Percentiles rank a stretch among this genome's conserved stretches.
phyloP scores from a whole-genome alignment of 2,797 vertebrate species.

The Bovichtus variegatus region DNA sequence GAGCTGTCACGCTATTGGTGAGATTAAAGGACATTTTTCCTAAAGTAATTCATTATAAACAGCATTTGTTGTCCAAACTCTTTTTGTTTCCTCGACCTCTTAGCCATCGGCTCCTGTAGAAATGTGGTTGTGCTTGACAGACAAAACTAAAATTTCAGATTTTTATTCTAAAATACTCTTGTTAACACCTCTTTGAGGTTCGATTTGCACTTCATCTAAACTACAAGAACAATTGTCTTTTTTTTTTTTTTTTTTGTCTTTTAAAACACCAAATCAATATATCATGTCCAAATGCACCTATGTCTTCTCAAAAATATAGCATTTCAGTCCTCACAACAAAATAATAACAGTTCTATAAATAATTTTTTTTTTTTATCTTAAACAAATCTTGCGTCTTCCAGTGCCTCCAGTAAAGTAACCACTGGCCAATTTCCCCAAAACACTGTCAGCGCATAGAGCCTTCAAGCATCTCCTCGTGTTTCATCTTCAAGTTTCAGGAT shows the following conservation, averaged over 20 bases:
- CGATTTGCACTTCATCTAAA: slow-evolving; percentile 85
- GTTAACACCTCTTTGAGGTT: slow-evolving; percentile 83
- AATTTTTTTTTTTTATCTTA: slow-evolving; percentile 63
- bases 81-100: slow-evolving; percentile 69
- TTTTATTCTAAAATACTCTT: slow-evolving; percentile 89
- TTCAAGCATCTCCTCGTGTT: slow-evolving; percentile 70
- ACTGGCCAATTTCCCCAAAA: slow-evolving; percentile 50
- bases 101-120: slow-evolving; percentile 79
- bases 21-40: slow-evolving; percentile 74
- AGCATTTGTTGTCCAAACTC: slow-evolving; percentile 69
- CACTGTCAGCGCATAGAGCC: slow-evolving; percentile 55
- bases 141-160: slow-evolving; percentile 87
- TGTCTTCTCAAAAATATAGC: slow-evolving; percentile 96
- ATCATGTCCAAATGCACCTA: slow-evolving; percentile 86
- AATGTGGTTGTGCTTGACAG: slow-evolving; percentile 93
- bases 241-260: slow-evolving; percentile 68
- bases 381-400: slow-evolving; percentile 70
- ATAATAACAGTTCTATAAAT: slow-evolving; percentile 91
- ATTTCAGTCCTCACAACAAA: slow-evolving; percentile 91
- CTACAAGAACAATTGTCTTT: slow-evolving; percentile 82
- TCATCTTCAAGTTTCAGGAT: slow-evolving; percentile 82
- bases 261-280: slow-evolving; percentile 90
- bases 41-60: slow-evolving; percentile 80
- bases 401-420: slow-evolving; percentile 58
- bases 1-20: slow-evolving; percentile 71